Evolutionary conservation across 35 echinoderm and acorn worm species (phyloP).

Genomic region (Heliocidaris tuberculata): DNA sequence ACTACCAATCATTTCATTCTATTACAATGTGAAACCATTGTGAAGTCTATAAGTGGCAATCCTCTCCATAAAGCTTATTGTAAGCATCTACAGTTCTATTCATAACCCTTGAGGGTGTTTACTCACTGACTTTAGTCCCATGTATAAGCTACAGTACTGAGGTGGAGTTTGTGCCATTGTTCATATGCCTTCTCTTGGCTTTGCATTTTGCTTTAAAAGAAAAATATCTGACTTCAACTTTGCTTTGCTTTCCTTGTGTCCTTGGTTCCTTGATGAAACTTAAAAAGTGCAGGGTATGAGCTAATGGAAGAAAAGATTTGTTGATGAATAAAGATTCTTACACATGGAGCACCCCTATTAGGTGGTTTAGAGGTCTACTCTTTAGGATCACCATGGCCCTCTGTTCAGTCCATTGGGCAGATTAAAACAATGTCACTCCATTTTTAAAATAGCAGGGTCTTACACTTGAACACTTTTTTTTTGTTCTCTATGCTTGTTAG

Average conservation of each 20-base stretch:
- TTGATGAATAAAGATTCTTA: background rate
- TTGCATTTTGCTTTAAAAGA: background rate
- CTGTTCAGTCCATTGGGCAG: too few species aligned
- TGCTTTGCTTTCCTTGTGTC: background rate
- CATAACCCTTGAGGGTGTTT: constrained; percentile 29
- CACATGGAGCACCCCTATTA: too few species aligned
- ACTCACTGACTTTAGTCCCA: background rate
- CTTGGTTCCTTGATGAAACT: background rate
- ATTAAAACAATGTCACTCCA: too few species aligned
- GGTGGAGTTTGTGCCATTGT: background rate
- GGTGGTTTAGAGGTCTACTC: too few species aligned
- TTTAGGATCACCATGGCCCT: too few species aligned
- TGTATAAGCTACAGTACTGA: background rate
- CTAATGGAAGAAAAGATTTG: background rate
- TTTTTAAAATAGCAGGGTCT: too few species aligned
- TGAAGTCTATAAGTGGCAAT: background rate
- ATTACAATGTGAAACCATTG: background rate
- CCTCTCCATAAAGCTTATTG: constrained; percentile 23
- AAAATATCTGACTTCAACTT: background rate
- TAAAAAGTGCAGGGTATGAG: background rate
- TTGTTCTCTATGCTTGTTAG: too few species aligned
- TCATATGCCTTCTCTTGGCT: background rate
- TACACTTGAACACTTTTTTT: too few species aligned
- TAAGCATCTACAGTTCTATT: constrained; percentile 6
- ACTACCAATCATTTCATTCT: background rate